Conservation (phyloP, 2,797 vertebrate genomes). For the Onychomys arenicola region DNA sequence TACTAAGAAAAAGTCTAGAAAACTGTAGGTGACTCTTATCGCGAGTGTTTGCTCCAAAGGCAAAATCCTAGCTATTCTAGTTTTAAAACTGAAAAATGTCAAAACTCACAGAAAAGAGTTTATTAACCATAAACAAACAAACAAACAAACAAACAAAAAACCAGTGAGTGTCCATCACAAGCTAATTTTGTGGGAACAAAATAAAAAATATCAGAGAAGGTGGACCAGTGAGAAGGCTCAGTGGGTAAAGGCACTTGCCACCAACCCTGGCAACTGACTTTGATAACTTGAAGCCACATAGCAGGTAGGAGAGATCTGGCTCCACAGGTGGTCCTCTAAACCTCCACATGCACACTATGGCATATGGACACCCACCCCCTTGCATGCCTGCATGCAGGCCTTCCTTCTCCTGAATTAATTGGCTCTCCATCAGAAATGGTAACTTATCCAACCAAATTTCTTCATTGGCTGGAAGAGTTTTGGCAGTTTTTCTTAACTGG, state of each 20-base stretch:
- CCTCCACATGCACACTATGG: background rate
- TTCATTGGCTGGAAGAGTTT: background rate
- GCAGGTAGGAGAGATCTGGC: background rate
- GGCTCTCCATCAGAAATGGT: background rate
- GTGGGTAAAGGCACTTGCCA: background rate
- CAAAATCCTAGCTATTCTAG: conserved; percentile 15
- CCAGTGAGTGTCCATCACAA: background rate
- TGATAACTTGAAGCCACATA: background rate
- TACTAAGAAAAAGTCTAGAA: conserved; percentile 8
- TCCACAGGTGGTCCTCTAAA: too few relatives aligned
- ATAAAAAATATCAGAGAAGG: background rate
- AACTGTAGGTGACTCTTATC: background rate
- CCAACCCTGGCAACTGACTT: background rate
- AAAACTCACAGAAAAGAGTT: conserved; percentile 15
- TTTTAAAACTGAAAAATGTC: conserved; percentile 32
- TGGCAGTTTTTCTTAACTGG: background rate
- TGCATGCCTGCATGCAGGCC: background rate
- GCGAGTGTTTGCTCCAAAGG: background rate
- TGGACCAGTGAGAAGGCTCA: background rate
- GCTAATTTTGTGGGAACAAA: background rate
- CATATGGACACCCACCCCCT: background rate
- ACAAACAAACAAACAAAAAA: background rate
- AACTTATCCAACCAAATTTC: background rate
- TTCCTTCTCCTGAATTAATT: background rate
- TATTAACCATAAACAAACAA: background rate